Evolutionary conservation across 2,888 invertebrate genomes (phyloP), one percentile per base, ranked within the genome.

Genomic region (Euspilapteryx auroguttella): DNA sequence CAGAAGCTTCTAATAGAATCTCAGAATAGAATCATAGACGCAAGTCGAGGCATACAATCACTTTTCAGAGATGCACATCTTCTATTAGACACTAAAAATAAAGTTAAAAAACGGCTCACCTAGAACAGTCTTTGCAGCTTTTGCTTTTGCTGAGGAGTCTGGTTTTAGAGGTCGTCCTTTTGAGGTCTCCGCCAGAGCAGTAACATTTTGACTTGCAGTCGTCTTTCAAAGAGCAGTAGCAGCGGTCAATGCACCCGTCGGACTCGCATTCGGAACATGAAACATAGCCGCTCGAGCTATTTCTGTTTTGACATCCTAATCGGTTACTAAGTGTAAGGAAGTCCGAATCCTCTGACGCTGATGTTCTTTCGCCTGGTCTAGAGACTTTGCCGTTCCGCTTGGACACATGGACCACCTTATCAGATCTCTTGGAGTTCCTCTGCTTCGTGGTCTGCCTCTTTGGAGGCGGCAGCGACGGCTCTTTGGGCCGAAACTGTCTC

Each of bases 221-320:
- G 3, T 75, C 76, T 12, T 83, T 84, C 32, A 89, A 47, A 2
- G 90, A 89, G 48, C 93, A 93, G 47, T 93, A 93, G 45, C 93
- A 93, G 42, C 90, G 85, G 49, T 92, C 91, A 0, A 87, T 84
- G 47, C 91, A 91, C 9, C 89, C 86, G 41, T 91, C 91, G 2
- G 89, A 90, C 47, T 92, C 91, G 49, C 93, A 93, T 56, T 93
- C 93, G 23, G 91, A 91, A 53, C 91, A 93, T 2, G 90, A 89
- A 1, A 91, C 89, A 49, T 91, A 91, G 41, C 82, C 82, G 42
- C 82, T 82, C 5, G 82, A 82, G 44, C 82, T 82, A 40, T 82
- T 82, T 22, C 83, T 52, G 36, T 82, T 81, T 35, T 81, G 77
- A 34, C 81, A 81, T 27, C 78, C 80, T 3, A 79, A 54, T 31